Evolutionary conservation across 2,113 vertebrate species (phyloP).

Genomic region (Varanus komodoensis): DNA sequence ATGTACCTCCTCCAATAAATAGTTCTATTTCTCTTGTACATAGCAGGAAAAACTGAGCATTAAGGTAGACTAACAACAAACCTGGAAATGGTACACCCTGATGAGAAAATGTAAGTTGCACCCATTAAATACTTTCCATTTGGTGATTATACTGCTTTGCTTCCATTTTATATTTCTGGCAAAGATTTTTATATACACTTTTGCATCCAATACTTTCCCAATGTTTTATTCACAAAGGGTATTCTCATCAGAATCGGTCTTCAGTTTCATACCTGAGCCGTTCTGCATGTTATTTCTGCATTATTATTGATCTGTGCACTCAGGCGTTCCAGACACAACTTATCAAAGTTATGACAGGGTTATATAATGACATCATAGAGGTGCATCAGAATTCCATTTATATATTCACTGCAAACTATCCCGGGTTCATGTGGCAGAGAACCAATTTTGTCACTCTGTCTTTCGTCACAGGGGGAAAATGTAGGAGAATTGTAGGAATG

Average conservation of each 20-base stretch:
- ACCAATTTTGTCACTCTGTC: background rate
- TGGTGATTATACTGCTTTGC: background rate
- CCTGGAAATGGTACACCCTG: too few species aligned
- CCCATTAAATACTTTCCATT: background rate
- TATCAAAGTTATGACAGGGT: background rate
- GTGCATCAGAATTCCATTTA: background rate
- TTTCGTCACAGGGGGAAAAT: background rate
- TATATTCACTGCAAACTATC: background rate
- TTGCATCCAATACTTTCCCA: background rate
- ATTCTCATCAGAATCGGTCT: background rate
- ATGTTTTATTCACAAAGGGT: background rate
- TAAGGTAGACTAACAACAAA: background rate
- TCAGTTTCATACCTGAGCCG: background rate
- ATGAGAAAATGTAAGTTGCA: background rate
- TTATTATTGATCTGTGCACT: conserved; percentile 1
- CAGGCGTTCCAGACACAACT: background rate
- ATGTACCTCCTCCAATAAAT: background rate
- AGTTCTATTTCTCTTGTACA: background rate
- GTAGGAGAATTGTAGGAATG: background rate
- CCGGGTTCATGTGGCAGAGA: background rate
- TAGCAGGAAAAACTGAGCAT: background rate
- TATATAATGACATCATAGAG: background rate
- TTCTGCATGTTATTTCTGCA: background rate
- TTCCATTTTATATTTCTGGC: background rate
- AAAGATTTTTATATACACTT: background rate